Evolutionary conservation across 1,140 invertebrate genomes (phyloP), one percentile per base, ranked within the genome.

Genomic region (Manduca sexta): DNA sequence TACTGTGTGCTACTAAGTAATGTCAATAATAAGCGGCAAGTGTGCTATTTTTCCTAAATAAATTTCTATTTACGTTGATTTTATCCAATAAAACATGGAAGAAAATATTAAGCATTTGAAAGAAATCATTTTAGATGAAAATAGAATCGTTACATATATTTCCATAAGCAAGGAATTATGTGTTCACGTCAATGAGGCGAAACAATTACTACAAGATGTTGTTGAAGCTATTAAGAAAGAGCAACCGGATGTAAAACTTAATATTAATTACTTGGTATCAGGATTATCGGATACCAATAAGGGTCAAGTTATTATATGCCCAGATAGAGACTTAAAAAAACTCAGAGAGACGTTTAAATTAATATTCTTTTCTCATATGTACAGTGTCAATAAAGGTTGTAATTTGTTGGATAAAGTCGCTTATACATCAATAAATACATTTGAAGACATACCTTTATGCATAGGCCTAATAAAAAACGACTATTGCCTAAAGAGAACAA

Each of bases 101-200:
- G 45, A 46, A 29, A 71, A 75, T 59, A 29, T 69, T 26, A 70
- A 63, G 52, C 55, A 64, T 10, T 35, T 81, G 21, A 72, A 81
- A 48, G 77, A 84, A 58, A 68, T 75, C 43, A 50, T 85, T 45
- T 56, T 84, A 49, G 82, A 85, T 37, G 82, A 84, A 53, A 64
- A 68, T 26, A 74, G 68, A 45, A 31, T 81, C 58, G 68, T 86
- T 3, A 78, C 82, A 8, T 84, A 86, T 64, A 45, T 74, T 40
- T 71, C 72, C 10, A 21, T 86, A 17, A 75, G 77, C 38, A 84
- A 78, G 60, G 76, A 84, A 46, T 55, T 85, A 35, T 83, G 75
- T 39, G 56, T 85, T 18, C 78, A 84, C 53, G 63, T 84, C 0
- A 85, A 85, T 52, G 65, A 65, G 7, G 71, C 72, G 17, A 85